These are phyloP conservation scores for Elysia crispata DNA, from an alignment of 2,888 invertebrate genomes.

Conservation along the genomic window DNA sequence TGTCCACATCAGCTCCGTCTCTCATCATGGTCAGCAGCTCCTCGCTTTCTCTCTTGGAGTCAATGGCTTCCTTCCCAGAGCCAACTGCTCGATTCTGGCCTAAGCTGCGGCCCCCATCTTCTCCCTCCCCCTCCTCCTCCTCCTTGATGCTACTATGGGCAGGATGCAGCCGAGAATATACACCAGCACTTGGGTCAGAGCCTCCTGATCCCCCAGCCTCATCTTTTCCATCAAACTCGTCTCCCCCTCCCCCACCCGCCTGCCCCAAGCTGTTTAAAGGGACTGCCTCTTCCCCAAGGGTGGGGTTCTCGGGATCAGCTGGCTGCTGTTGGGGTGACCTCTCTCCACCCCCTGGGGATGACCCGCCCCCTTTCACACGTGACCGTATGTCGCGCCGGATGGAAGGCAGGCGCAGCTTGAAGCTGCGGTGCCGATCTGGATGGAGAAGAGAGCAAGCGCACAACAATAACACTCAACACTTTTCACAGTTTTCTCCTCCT, in stretches of 20 bases:
- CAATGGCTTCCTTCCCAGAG: no score
- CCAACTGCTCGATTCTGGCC: no score
- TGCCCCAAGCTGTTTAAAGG: conserved; percentile 65
- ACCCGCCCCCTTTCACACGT: conserved; percentile 54
- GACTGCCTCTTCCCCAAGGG: conserved; percentile 61
- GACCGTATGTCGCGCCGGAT: conserved; percentile 71
- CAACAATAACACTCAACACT: no score
- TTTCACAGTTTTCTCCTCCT: no score
- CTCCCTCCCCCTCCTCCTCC: conserved; percentile 42
- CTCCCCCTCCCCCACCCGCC: conserved; percentile 17
- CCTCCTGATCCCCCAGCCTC: conserved; percentile 41
- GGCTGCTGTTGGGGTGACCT: conserved; percentile 44
- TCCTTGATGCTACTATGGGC: conserved; percentile 37
- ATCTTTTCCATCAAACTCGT: not conserved
- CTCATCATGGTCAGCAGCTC: not conserved
- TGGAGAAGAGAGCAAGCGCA: conserved; percentile 23
- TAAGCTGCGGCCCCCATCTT: no score
- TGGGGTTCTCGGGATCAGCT: conserved; percentile 69
- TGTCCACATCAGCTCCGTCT: conserved; percentile 34
- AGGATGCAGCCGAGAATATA: conserved; percentile 29
- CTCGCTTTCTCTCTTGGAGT: conserved; percentile 12
- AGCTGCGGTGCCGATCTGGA: conserved; percentile 74
- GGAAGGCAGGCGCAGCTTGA: conserved; percentile 75
- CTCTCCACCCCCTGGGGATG: conserved; percentile 36
- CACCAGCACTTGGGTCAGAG: not conserved